Evolutionary conservation across 2,113 vertebrate species (phyloP).

Genomic region (Lates calcarifer): DNA sequence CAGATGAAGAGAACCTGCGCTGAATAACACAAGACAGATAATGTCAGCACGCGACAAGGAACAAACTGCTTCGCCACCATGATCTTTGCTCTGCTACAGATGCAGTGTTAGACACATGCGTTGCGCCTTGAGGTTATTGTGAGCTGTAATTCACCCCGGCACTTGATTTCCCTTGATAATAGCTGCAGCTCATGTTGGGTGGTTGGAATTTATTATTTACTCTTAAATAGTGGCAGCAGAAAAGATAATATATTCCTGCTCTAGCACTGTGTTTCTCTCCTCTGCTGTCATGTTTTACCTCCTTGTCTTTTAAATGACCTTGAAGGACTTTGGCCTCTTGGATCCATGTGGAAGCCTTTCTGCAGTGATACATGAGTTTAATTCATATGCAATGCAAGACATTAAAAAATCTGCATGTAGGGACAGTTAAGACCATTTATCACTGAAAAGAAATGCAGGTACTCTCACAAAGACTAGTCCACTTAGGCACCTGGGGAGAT

Average conservation of each 20-base stretch:
- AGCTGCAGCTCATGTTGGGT: constrained; percentile 17
- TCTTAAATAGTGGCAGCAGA: constrained; percentile 44
- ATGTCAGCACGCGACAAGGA: constrained; percentile 34
- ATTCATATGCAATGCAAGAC: constrained; percentile 25
- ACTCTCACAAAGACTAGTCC: neutral
- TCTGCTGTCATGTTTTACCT: constrained; percentile 26
- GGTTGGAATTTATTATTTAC: constrained; percentile 38
- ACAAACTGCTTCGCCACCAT: constrained; percentile 54
- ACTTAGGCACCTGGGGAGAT: neutral
- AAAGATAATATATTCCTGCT: constrained; percentile 50
- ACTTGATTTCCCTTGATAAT: constrained; percentile 59
- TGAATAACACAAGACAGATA: constrained; percentile 66
- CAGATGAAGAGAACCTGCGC: constrained; percentile 39
- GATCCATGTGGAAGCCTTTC: constrained; percentile 10
- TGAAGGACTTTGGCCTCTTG: constrained; percentile 44
- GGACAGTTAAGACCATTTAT: constrained; percentile 25
- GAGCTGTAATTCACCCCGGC: constrained; percentile 40
- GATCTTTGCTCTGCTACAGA: constrained; percentile 49
- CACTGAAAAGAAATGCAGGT: neutral
- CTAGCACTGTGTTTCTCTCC: constrained; percentile 24
- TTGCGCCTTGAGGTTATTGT: constrained; percentile 56
- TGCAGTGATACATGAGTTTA: constrained; percentile 5
- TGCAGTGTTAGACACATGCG: constrained; percentile 45
- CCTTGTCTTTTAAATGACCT: constrained; percentile 63
- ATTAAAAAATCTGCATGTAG: neutral